Conservation (phyloP, 2,113 vertebrate species). For the Cinclus cinclus region DNA sequence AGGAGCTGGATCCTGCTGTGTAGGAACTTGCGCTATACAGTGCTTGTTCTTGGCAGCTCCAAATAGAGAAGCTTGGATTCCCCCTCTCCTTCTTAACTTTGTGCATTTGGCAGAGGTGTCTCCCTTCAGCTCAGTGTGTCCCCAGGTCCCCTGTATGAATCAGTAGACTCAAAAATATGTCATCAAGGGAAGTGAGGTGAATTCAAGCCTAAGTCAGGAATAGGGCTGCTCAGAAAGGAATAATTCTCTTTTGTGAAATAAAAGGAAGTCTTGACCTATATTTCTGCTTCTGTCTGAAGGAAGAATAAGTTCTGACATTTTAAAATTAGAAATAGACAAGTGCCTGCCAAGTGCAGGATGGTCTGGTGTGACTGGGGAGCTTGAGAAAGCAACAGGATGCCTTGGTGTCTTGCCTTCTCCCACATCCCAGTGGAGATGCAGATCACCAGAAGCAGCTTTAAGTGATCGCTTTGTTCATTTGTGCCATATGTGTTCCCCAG, state of each 20-base stretch:
- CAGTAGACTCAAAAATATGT: neutral
- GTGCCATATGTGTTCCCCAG: neutral
- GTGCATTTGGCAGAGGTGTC: neutral
- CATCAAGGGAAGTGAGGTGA: neutral
- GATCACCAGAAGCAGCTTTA: neutral
- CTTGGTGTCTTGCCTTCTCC: neutral
- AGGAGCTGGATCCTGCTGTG: neutral
- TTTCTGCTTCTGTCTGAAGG: neutral
- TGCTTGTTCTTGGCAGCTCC: neutral
- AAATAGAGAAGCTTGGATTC: neutral
- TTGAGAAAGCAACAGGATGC: neutral
- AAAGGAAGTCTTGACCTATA: neutral
- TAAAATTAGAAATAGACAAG: neutral
- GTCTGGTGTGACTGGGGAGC: neutral
- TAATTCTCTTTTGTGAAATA: neutral
- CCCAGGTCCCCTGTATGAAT: neutral
- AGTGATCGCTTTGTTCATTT: neutral
- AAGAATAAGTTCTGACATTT: neutral
- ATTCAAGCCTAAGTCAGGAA: neutral
- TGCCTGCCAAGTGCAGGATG: neutral
- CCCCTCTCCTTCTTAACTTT: neutral
- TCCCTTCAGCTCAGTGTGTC: neutral
- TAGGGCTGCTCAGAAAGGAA: neutral
- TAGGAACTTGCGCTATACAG: neutral
- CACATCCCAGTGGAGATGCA: neutral